Conservation (phyloP, 2,888 invertebrate genomes). For the Elmis aenea region DNA sequence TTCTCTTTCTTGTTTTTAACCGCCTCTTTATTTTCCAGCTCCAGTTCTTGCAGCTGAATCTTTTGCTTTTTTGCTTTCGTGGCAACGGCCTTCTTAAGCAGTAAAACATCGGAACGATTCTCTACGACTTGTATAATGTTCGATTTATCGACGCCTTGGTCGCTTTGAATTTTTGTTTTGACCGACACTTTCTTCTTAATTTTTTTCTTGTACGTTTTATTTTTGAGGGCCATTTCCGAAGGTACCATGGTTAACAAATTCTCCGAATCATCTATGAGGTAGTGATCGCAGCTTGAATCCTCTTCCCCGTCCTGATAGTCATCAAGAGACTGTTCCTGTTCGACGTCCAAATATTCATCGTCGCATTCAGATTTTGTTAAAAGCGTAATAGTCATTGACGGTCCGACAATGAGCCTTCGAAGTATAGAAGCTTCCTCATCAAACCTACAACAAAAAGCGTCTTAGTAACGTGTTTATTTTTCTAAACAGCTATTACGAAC, state of each 20-base stretch:
- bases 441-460: too few species aligned
- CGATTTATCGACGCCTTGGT: constrained; percentile 8
- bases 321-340: too few species aligned
- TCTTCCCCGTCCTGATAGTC: too few species aligned
- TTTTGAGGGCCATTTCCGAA: too few species aligned
- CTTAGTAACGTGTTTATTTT: too few species aligned
- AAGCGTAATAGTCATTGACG: constrained; percentile 17
- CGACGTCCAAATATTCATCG: too few species aligned
- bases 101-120: constrained; percentile 2
- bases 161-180: too few species aligned
- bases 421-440: constrained; percentile 13
- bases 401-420: constrained; percentile 14
- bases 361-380: constrained; percentile 5
- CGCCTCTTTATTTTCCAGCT: constrained; percentile 3
- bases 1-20: constrained; percentile 1
- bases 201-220: constrained; percentile 4
- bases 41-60: neutral
- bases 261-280: too few species aligned
- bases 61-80: constrained; percentile 5
- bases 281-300: too few species aligned
- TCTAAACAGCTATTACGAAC: too few species aligned
- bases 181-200: constrained; percentile 5
- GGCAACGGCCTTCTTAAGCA: constrained; percentile 2
- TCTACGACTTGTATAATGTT: constrained; percentile 7
- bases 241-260: too few species aligned